Evolutionary conservation across 2,113 vertebrate genomes (phyloP).

Genomic region (Acrocephalus arundinaceus): DNA sequence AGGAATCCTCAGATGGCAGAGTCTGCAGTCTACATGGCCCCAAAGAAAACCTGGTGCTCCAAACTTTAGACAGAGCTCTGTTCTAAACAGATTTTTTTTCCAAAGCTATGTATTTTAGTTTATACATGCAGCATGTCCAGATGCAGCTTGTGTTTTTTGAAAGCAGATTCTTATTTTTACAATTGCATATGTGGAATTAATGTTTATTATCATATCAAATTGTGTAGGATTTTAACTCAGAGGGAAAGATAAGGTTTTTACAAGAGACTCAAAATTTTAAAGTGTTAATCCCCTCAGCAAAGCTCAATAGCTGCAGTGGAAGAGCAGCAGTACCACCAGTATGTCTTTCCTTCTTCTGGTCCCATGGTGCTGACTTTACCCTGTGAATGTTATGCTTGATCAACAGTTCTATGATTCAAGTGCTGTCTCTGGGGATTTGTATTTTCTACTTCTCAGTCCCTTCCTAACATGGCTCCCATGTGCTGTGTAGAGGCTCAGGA

Average conservation of each 20-base stretch:
- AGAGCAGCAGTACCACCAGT: neutral
- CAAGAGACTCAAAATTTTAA: neutral
- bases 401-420: neutral
- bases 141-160: conserved; percentile 5
- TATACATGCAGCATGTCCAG: neutral
- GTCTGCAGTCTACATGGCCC: neutral
- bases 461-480: neutral
- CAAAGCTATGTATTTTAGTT: conserved; percentile 41
- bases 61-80: neutral
- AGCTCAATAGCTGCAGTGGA: neutral
- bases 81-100: conserved; percentile 9
- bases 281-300: neutral
- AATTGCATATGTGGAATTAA: conserved; percentile 15
- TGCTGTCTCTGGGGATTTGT: neutral
- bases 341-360: neutral
- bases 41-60: neutral
- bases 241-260: neutral
- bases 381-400: neutral
- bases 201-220: conserved; percentile 10
- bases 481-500: neutral
- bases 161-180: conserved; percentile 14
- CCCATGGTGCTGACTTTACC: neutral
- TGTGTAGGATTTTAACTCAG: neutral
- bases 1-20: neutral
- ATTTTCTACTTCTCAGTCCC: neutral